Evolutionary conservation across 2,797 vertebrate genomes (phyloP), one percentile per base, ranked within the genome.

Genomic region (Onychomys leucogaster): DNA sequence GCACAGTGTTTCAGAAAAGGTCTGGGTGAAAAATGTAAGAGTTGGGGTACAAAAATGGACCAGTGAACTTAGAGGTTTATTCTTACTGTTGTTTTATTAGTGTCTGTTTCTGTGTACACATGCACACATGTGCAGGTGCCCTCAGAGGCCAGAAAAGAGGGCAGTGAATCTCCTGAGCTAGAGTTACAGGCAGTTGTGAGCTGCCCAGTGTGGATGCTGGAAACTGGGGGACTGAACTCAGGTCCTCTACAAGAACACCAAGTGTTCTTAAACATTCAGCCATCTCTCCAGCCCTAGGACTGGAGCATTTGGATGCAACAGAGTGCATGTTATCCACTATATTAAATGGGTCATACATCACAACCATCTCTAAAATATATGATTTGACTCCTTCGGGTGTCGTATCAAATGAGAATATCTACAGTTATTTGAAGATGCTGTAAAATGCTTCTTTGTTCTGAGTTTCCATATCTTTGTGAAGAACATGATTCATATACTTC

Each of bases 401-500:
- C 46, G 10, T 57, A 69, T 78, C 65, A 92, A 81, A 81, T 63
- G 88, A 86, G 23, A 97, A 85, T 82, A 67, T 34, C 59, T 49
- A 77, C 2, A 67, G 65, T 84, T 92, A 95, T 85, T 46, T 75
- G 59, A 90, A 93, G 94, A 90, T 59, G 37, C 25, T 87, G 67
- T 95, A 89, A 91, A 89, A n/a, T 61, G 89, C 3, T 41, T 69
- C 69, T 83, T 80, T 43, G 67, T 80, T 92, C 94, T 75, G 49
- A 59, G 67, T 32, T 57, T 76, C 73, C 37, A 25, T 23, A 9
- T 25, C 7, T 25, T 89, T 46, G 37, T 46, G 25, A 12, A 57
- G 67, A 73, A 57, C 25, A 0, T 37, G 93, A 86, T 92, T 88
- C 57, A 83, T 61, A 84, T 52, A 52, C 49, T 76, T 88, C 49